phyloP scores from a whole-genome alignment of 2,797 vertebrate species.

The Melanitta fusca region DNA sequence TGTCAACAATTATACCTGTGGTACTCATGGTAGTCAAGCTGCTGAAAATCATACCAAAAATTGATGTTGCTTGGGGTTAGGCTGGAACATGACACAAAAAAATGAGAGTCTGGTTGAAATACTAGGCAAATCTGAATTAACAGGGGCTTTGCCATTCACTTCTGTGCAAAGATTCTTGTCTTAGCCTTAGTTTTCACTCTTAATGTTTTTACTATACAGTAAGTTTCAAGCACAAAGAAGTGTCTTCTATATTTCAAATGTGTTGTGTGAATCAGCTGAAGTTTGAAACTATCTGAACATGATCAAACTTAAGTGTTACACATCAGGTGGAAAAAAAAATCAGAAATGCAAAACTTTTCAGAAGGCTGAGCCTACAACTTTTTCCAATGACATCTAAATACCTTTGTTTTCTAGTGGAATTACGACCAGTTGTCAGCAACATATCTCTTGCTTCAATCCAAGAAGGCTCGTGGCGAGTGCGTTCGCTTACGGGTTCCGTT shows the following conservation, averaged over 20 bases:
- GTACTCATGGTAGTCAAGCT: neutral
- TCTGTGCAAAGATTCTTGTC: neutral
- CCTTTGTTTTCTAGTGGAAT: constrained; percentile 83
- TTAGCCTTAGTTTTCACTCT: neutral
- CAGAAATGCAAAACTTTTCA: neutral
- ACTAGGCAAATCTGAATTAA: neutral
- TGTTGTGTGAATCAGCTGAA: neutral
- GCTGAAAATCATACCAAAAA: neutral
- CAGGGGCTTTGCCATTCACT: neutral
- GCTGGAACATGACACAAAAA: neutral
- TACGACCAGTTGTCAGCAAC: constrained; percentile 92
- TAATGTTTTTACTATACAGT: neutral
- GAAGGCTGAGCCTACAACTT: neutral
- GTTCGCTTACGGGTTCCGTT: constrained; percentile 79
- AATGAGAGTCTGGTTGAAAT: neutral
- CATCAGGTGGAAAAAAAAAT: neutral
- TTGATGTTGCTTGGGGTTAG: neutral
- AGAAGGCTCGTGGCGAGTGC: constrained; percentile 88
- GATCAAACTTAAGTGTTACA: neutral
- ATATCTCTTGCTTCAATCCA: constrained; percentile 91
- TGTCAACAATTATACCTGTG: rapidly evolving
- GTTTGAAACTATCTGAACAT: neutral
- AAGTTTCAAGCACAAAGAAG: neutral
- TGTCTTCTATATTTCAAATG: neutral
- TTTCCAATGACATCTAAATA: neutral